Evolutionary conservation across 2,113 vertebrate species (phyloP).

Genomic region (Rhizomys pruinosus): DNA sequence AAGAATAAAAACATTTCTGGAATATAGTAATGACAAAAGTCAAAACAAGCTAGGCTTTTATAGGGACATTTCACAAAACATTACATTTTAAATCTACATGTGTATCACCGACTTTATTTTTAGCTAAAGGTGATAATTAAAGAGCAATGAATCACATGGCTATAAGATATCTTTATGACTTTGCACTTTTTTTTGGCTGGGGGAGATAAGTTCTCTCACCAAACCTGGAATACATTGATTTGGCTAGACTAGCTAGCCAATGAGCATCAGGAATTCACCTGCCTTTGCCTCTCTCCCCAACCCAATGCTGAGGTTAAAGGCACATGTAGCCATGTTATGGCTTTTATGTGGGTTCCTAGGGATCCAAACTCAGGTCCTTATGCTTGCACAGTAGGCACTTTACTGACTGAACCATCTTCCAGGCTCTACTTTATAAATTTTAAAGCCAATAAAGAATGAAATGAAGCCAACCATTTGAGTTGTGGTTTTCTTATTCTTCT

Average conservation of each 20-base stretch:
- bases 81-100: not conserved
- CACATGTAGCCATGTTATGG: no score
- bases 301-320: not conserved
- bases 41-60: not conserved
- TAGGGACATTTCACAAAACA: not conserved
- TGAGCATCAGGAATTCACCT: not conserved
- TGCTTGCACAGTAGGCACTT: not conserved
- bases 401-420: not conserved
- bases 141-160: not conserved
- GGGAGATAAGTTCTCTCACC: not conserved
- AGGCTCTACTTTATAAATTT: not conserved
- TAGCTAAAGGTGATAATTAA: not conserved
- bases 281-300: not conserved
- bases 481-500: not conserved
- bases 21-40: not conserved
- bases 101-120: slow-evolving; percentile 32
- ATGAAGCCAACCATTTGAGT: not conserved
- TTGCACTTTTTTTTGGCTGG: not conserved
- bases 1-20: not conserved
- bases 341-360: not conserved
- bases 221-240: not conserved
- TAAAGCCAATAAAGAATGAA: not conserved
- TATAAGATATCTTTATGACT: slow-evolving; percentile 14
- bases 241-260: not conserved
- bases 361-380: not conserved